These are phyloP conservation scores for Augiades crinisus DNA, from an alignment of 2,888 invertebrate species.

Conservation along the genomic window DNA sequence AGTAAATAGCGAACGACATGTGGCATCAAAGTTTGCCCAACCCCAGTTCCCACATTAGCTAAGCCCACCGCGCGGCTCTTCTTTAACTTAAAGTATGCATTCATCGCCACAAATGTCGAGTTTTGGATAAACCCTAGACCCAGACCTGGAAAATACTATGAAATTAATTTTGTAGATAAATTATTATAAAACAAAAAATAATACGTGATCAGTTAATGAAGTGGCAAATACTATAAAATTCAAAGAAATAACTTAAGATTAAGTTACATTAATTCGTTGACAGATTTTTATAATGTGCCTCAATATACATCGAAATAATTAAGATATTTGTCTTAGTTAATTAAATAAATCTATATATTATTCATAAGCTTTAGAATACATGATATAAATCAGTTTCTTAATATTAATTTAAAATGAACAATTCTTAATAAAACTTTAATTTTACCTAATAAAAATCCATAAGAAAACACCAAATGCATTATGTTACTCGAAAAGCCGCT, in stretches of 20 bases:
- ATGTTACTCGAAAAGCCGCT: constrained; percentile 71
- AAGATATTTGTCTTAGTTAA: no score
- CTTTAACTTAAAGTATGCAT: constrained; percentile 85
- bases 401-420: neutral
- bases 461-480: constrained; percentile 66
- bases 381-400: no score
- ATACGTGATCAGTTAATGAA: no score
- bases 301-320: no score
- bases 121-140: constrained; percentile 87
- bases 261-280: no score
- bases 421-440: neutral
- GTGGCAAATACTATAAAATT: no score
- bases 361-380: no score
- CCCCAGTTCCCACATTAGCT: constrained; percentile 87
- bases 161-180: no score
- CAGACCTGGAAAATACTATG: constrained; percentile 71
- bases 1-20: constrained; percentile 85
- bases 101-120: constrained; percentile 86
- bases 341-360: no score
- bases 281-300: no score
- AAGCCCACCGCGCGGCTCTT: constrained; percentile 88
- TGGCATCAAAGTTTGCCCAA: constrained; percentile 89
- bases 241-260: no score
- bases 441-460: constrained; percentile 70
- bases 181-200: no score